These are phyloP conservation scores for Rapana venosa DNA, from an alignment of 2,888 invertebrate species.

Conservation along the genomic window DNA sequence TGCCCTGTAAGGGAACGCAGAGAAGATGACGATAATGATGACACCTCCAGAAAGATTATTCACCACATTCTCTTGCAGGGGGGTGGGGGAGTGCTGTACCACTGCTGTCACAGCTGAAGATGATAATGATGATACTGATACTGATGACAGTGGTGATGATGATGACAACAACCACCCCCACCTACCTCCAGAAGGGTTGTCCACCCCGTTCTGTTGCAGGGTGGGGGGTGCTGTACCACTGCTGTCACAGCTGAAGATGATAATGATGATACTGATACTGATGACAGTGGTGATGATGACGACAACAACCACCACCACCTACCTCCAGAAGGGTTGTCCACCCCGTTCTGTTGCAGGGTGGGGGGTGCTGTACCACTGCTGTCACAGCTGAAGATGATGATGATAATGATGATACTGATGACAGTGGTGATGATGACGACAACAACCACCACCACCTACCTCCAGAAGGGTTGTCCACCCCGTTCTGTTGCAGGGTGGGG, in stretches of 20 bases:
- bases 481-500: slow-evolving; percentile 55
- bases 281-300: not conserved
- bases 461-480: slow-evolving; percentile 58
- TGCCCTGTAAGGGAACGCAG: too few species aligned
- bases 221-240: slow-evolving; percentile 53
- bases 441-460: slow-evolving; percentile 49
- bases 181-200: slow-evolving; percentile 60
- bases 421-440: too few species aligned
- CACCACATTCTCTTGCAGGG: slow-evolving; percentile 59
- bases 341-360: slow-evolving; percentile 57
- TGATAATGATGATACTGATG: too few species aligned
- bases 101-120: slow-evolving; percentile 56
- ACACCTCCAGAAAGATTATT: slow-evolving; percentile 61
- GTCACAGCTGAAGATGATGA: slow-evolving; percentile 42
- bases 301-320: not conserved
- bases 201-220: slow-evolving; percentile 59
- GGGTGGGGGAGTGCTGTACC: slow-evolving; percentile 53
- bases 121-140: too few species aligned
- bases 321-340: slow-evolving; percentile 61
- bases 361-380: slow-evolving; percentile 55
- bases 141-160: too few species aligned
- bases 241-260: slow-evolving; percentile 41
- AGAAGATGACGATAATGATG: too few species aligned
- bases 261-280: too few species aligned
- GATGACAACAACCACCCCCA: not conserved